A percentile compares a stretch with the other conserved stretches of the same genome.
phyloP scores from a whole-genome alignment of 2,113 vertebrate species.

The Anhinga rufa region DNA sequence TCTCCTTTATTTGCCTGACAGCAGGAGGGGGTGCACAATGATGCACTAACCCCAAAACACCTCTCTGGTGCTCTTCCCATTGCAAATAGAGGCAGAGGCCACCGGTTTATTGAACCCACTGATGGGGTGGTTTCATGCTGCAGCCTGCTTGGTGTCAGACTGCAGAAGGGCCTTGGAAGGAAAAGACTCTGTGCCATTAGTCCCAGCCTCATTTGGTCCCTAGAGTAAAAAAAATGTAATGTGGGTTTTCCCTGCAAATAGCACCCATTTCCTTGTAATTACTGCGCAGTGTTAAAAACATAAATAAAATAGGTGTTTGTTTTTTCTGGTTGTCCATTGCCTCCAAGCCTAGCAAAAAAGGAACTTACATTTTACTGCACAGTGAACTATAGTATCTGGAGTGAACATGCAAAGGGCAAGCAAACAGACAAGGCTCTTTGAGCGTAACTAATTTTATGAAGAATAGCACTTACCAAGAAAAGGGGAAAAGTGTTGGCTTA shows the following conservation, averaged over 20 bases:
- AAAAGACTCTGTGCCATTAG: not conserved
- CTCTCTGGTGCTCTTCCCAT: not conserved
- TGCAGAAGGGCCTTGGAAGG: not conserved
- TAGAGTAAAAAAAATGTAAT: not conserved
- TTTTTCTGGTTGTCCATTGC: not conserved
- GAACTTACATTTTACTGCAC: not conserved
- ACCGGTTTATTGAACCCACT: fast-evolving
- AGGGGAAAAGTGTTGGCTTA: not conserved
- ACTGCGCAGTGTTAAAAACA: not conserved
- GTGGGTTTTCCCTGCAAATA: not conserved
- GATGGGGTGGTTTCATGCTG: not conserved
- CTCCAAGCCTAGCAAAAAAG: not conserved
- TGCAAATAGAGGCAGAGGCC: not conserved
- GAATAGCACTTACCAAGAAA: not conserved
- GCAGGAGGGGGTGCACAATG: not conserved
- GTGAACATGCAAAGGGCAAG: not conserved
- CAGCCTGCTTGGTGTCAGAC: not conserved
- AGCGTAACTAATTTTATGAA: not conserved
- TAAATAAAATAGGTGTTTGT: not conserved
- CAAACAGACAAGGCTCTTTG: not conserved
- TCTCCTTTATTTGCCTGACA: not conserved
- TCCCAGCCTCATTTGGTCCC: not conserved
- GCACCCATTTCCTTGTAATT: not conserved
- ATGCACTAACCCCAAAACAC: fast-evolving
- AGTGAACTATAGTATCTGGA: not conserved